Base-by-base conservation (phyloP, 2,797 vertebrate genomes). In the Margarornis squamiger region DNA sequence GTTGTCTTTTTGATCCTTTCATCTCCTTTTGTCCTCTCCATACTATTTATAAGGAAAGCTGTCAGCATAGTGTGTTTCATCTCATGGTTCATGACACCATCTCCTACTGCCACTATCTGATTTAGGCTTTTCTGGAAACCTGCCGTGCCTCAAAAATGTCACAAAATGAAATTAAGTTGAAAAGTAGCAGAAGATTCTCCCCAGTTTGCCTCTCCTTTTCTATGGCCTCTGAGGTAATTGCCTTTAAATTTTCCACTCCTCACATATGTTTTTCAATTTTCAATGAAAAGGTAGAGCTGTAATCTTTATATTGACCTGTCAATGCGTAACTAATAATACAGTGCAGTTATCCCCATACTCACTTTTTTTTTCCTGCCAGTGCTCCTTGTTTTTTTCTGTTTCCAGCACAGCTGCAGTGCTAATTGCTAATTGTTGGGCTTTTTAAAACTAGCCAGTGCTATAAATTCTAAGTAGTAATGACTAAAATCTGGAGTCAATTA, bases 401-500 rank as follows among this genome's bases (percentile, higher is more conserved):
- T 76, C 41, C 26, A 45, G n/a, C 82, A 62, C 76, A 87, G 80
- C 76, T 90, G 63, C 73, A 85, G 41, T n/a, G 21, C 23, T 88
- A 79, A 92, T 74, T 72, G 54, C 17, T 71, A 92, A 73, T 86
- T 83, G 54, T 75, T 54, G 10, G 49, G 27, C 34, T 79, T 84
- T 90, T 58, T 49, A 27, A 67, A 81, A 76, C 77, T 46, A 74
- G 26, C 30, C 7, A 61, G 21, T 58, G 19, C 29, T 90, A 34
- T 82, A 84, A 92, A 93, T 85, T 86, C 51, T 77, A 27, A 77
- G 48, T 45, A 70, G 36, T 73, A 89, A 76, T 58, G 58, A 91
- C 74, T 81, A 38, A 95, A 93, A 90, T 75, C 80, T 90, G n/a
- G 61, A 89, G 72, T 84, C 63, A 94, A 17, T 85, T 92, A 79